phyloP scores from a whole-genome alignment of 2,797 vertebrate species.

The Hylomyscus alleni region DNA sequence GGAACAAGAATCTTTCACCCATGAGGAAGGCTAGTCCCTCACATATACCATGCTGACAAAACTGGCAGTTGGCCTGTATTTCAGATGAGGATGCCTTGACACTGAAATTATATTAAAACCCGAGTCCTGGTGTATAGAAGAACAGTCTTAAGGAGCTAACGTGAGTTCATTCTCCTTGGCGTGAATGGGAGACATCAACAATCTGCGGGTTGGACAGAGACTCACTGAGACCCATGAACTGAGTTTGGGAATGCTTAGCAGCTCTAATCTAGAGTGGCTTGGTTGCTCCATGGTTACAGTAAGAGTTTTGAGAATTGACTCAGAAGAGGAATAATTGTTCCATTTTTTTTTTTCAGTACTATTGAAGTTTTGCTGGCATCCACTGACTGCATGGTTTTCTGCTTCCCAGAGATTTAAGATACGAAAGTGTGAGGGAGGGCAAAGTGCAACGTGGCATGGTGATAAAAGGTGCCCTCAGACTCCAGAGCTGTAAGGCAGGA shows the following conservation, averaged over 20 bases:
- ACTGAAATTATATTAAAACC: neutral
- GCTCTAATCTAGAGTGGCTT: slow-evolving; percentile 39
- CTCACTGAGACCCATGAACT: neutral
- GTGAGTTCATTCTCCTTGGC: neutral
- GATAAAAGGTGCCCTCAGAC: slow-evolving; percentile 22
- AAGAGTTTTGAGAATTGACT: slow-evolving; percentile 71
- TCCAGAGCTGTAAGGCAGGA: slow-evolving; percentile 41
- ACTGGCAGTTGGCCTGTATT: neutral
- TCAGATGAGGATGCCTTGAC: neutral
- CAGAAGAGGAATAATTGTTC: slow-evolving; percentile 64
- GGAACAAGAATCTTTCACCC: slow-evolving; percentile 9
- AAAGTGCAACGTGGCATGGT: neutral
- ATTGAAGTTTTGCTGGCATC: slow-evolving; percentile 24
- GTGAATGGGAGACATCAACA: neutral
- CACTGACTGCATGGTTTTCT: neutral
- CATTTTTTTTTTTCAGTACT: slow-evolving; percentile 43
- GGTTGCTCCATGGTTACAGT: neutral
- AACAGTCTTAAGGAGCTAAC: neutral
- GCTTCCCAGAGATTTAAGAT: slow-evolving; percentile 23
- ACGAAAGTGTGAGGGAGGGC: neutral
- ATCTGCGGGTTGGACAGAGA: neutral
- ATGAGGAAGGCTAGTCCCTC: neutral
- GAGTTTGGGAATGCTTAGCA: neutral
- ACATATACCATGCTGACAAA: neutral
- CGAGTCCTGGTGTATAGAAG: neutral